Conservation (phyloP, 2,113 vertebrate genomes). For the Pandion haliaetus region DNA sequence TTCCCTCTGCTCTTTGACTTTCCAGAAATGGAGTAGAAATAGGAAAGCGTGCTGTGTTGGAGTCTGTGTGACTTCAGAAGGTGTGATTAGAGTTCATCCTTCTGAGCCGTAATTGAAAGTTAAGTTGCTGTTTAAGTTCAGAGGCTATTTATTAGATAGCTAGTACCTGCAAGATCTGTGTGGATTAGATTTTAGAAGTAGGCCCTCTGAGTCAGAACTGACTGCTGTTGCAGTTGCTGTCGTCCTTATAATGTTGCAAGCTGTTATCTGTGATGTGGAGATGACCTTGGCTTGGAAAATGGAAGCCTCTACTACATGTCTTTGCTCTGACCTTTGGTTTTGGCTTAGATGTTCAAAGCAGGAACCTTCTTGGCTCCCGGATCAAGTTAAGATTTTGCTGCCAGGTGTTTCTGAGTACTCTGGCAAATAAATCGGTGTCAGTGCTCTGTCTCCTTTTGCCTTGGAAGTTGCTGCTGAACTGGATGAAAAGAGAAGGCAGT, state of each 20-base stretch:
- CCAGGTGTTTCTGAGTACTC: background rate
- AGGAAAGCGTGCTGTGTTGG: background rate
- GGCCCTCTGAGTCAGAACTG: background rate
- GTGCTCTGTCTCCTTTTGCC: background rate
- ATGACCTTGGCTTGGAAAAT: background rate
- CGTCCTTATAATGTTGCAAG: background rate
- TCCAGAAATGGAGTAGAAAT: background rate
- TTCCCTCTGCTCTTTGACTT: background rate
- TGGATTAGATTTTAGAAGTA: background rate
- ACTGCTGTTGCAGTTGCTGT: background rate
- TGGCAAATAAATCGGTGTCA: background rate
- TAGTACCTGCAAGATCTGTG: background rate
- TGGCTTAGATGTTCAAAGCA: background rate
- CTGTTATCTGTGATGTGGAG: background rate
- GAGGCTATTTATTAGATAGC: background rate
- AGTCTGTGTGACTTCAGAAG: background rate
- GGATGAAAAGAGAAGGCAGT: background rate
- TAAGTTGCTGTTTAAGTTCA: background rate
- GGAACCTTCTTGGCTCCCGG: background rate
- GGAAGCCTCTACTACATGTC: background rate
- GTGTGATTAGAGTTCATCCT: background rate
- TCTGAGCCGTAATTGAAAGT: background rate
- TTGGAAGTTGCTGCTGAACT: background rate
- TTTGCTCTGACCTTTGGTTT: background rate
- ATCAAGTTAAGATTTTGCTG: background rate